Evolutionary conservation across 2,113 vertebrate species (phyloP).

Genomic region (Phyllostomus discolor): DNA sequence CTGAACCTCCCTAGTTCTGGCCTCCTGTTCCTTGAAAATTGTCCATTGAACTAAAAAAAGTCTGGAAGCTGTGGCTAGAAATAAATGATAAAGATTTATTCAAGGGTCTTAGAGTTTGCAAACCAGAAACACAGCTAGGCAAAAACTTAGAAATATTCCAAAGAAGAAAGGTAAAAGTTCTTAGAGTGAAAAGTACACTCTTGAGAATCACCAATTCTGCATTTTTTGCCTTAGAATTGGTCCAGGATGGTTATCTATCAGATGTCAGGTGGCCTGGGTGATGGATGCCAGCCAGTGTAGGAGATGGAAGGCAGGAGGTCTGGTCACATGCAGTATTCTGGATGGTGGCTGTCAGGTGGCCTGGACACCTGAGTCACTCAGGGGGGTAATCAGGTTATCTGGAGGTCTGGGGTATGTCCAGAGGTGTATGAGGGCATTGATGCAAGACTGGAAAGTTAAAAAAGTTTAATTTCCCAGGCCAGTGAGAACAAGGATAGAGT

Average conservation of each 20-base stretch:
- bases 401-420: background rate
- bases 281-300: background rate
- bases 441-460: background rate
- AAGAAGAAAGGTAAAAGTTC: background rate
- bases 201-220: background rate
- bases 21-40: constrained; percentile 12
- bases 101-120: background rate
- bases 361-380: background rate
- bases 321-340: background rate
- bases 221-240: background rate
- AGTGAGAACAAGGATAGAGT: background rate
- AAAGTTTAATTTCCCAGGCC: background rate
- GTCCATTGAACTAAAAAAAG: background rate
- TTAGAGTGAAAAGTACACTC: background rate
- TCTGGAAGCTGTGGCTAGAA: background rate
- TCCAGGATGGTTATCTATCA: background rate
- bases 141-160: background rate
- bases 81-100: background rate
- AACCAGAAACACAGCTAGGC: background rate
- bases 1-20: background rate
- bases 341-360: background rate
- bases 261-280: background rate
- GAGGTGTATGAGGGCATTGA: background rate
- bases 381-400: background rate
- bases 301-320: background rate